Base-by-base conservation (phyloP, 2,797 vertebrate genomes). In the Bovichtus diacanthus region DNA sequence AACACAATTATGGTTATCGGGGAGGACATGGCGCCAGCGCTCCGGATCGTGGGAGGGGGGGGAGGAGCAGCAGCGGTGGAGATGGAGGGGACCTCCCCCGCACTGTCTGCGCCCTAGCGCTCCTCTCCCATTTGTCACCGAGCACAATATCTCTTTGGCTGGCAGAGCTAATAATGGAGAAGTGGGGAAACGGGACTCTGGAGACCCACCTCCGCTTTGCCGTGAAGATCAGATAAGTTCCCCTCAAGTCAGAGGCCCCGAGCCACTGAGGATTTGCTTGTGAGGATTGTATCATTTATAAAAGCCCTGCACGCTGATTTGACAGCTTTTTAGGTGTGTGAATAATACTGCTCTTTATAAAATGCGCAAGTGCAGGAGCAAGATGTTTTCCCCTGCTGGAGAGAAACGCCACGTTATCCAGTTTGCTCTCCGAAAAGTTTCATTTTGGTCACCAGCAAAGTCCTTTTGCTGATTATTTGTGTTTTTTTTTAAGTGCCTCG, bases 1-100 rank as follows among this genome's bases (percentile, higher is more conserved):
- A 93, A 94, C 83, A 82, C 85, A 89, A 93, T 94, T 93, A 93
- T 87, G 77, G 92, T 93, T 93, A 92, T 91, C 86, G 50, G 80
- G 68, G 77, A 88, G 81, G 90, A 92, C 84, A 36, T 31, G 23
- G 80, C 62, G 4, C 81, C 54, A 5, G 66, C 56, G 31, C 56
- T 54, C 5, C 0, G 23, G 39, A 67, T 66, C 5, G 23, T 36
- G 56, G 56, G 58, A 47, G 78, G 29, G 10, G 16, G 16, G n/a
- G 66, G 8, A 8, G n/a, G 7, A 21, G 36, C 12, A 4, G 23
- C 6, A 25, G 39, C 36, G 16, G 2, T 50, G 38, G 38, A 3
- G 76, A 56, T 34, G 66, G 73, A 70, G 72, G 65, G 76, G 74
- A 80, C 81, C 91, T 78, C 86, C 91, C 89, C 87, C 86, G 82